phyloP scores from a whole-genome alignment of 2,888 invertebrate species.

The Diarsia mendica region DNA sequence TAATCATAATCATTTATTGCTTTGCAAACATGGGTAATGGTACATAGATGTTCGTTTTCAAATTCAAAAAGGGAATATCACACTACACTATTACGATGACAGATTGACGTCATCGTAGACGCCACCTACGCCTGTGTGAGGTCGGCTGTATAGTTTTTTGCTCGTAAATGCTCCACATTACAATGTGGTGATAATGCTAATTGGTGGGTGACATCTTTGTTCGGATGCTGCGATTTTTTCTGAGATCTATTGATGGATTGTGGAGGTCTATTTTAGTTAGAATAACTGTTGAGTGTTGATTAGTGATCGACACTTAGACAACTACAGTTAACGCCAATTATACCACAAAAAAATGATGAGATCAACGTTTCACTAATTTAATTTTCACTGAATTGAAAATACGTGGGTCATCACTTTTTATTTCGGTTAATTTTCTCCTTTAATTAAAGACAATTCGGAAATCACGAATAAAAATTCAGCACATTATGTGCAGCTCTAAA shows the following conservation, averaged over 20 bases:
- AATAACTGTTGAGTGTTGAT: not conserved
- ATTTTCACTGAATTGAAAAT: not conserved
- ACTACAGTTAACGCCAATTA: no score
- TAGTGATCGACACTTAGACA: not conserved
- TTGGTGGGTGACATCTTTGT: slow-evolving; percentile 46
- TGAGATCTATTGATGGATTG: no score
- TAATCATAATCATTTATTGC: no score
- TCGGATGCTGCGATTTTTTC: slow-evolving; percentile 39
- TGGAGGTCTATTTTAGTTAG: no score
- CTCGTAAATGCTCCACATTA: slow-evolving; percentile 55
- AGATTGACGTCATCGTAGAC: no score
- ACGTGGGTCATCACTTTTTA: not conserved
- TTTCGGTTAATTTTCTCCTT: no score
- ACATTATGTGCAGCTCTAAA: not conserved
- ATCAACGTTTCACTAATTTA: not conserved
- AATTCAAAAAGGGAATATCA: no score
- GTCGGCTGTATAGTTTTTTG: slow-evolving; percentile 51
- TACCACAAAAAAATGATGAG: no score
- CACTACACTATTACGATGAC: no score
- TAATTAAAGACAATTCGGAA: not conserved
- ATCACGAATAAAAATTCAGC: not conserved
- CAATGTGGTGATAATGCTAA: slow-evolving; percentile 54
- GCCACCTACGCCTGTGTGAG: slow-evolving; percentile 52
- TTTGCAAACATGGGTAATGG: no score
- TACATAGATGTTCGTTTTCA: no score